Evolutionary conservation across 2,888 invertebrate genomes (phyloP), one percentile per base, ranked within the genome.

Genomic region (Mythimna pallens): DNA sequence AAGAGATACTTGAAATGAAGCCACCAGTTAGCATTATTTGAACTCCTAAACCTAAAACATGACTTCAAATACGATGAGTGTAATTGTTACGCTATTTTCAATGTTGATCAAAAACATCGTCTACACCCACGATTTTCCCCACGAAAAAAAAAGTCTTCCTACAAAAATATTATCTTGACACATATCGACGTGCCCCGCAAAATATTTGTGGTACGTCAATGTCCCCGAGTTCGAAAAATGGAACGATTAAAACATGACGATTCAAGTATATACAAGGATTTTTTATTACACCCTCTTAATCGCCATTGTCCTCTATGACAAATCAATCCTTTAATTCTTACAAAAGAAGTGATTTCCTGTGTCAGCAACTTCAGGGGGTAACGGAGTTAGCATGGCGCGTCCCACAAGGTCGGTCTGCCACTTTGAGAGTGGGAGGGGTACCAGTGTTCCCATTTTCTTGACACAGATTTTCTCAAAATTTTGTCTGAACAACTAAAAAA

Each of bases 361-460:
- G 81, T 86, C 74, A 72, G 80, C 79, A 65, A 65, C 70, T 81
- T 76, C 76, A 84, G 78, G 84, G 87, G 85, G 83, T 85, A 87
- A 88, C 82, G 73, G 78, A 85, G 86, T 87, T 88, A 88, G 82
- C 86, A 86, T 85, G 81, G 82, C 88, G 87, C 81, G 81, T 73
- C 69, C 65, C 80, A 86, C 90, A 90, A 92, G 89, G 90, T 89
- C 89, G 88, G 75, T 82, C 73, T 73, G 76, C 62, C 65, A 65
- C 74, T 77, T 59, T 82, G 68, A 73, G 72, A 81, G 70, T 71
- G 77, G 78, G 70, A 83, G 73, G 85, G 83, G 80, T 72, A 71
- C 70, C 76, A 79, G 85, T 87, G 86, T 89, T 86, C 72, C 84
- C 86, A 63, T 71, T 73, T 80, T 76, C 30, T 73, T 71, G 68